These are phyloP conservation scores for Conomelus anceps DNA, from an alignment of 2,888 invertebrate genomes.

Conservation along the genomic window DNA sequence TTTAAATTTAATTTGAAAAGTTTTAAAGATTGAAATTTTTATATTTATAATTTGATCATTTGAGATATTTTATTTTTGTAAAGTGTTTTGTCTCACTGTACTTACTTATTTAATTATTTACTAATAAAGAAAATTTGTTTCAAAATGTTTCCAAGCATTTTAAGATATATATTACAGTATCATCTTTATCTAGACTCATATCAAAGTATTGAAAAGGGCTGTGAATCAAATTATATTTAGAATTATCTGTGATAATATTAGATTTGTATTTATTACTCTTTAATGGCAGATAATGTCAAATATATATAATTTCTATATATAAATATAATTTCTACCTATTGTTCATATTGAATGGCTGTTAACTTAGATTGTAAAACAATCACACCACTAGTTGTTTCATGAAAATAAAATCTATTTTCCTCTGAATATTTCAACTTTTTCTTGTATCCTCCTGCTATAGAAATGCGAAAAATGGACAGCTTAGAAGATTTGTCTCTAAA, in stretches of 20 bases:
- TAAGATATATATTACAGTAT: neutral
- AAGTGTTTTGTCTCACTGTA: too few species aligned
- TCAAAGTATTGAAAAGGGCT: neutral
- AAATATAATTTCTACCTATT: too few species aligned
- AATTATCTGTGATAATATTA: neutral
- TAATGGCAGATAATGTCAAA: neutral
- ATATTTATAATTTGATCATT: too few species aligned
- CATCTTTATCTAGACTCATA: neutral
- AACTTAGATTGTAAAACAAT: neutral
- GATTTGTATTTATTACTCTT: neutral
- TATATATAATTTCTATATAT: too few species aligned
- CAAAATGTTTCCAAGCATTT: neutral
- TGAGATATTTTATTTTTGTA: too few species aligned
- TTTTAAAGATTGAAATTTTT: too few species aligned
- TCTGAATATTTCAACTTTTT: neutral
- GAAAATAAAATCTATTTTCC: neutral
- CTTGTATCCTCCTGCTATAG: neutral
- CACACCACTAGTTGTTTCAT: neutral
- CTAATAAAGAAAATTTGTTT: neutral
- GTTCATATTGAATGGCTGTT: neutral
- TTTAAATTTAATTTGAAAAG: too few species aligned
- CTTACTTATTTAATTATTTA: too few species aligned
- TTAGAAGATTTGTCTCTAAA: neutral
- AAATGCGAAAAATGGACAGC: neutral
- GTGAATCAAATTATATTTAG: neutral